phyloP scores from a whole-genome alignment of 2,797 vertebrate species.

The Trachurus trachurus region DNA sequence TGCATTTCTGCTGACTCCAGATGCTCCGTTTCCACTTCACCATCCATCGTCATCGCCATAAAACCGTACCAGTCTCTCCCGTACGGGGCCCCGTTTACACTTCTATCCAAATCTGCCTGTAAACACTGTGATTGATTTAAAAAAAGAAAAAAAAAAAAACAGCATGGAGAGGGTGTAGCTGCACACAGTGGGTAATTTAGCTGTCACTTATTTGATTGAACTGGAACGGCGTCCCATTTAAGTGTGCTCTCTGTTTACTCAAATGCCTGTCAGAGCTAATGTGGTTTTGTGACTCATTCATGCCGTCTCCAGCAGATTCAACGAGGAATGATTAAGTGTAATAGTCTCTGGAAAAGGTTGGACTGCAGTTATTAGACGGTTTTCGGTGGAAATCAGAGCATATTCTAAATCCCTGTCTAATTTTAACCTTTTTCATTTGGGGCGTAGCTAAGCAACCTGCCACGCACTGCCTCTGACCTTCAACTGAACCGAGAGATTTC shows the following conservation, averaged over 20 bases:
- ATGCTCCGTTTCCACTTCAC: conserved; percentile 10
- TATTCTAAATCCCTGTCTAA: conserved; percentile 56
- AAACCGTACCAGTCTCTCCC: not conserved
- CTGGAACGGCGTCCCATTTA: conserved; percentile 33
- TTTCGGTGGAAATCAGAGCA: conserved; percentile 37
- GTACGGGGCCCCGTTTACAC: conserved; percentile 17
- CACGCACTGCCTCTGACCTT: conserved; percentile 52
- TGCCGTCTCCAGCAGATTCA: conserved; percentile 26
- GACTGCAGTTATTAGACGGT: conserved; percentile 46
- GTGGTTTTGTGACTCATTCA: conserved; percentile 46
- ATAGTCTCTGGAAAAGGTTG: conserved; percentile 51
- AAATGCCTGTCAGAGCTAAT: conserved; percentile 55
- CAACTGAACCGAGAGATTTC: conserved; percentile 55
- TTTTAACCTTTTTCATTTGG: conserved; percentile 58
- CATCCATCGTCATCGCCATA: not conserved
- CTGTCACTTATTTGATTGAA: conserved; percentile 59
- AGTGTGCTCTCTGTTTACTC: conserved; percentile 55
- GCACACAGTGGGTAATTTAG: conserved; percentile 42
- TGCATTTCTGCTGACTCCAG: conserved; percentile 25
- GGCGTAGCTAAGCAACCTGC: conserved; percentile 57
- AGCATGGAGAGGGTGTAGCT: conserved; percentile 23
- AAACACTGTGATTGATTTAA: conserved; percentile 45
- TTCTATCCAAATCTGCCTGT: conserved; percentile 37
- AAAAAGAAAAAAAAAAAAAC: conserved; percentile 17
- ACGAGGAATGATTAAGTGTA: conserved; percentile 45